phyloP scores from a whole-genome alignment of 2,113 vertebrate genomes.

The Todiramphus chloris region DNA sequence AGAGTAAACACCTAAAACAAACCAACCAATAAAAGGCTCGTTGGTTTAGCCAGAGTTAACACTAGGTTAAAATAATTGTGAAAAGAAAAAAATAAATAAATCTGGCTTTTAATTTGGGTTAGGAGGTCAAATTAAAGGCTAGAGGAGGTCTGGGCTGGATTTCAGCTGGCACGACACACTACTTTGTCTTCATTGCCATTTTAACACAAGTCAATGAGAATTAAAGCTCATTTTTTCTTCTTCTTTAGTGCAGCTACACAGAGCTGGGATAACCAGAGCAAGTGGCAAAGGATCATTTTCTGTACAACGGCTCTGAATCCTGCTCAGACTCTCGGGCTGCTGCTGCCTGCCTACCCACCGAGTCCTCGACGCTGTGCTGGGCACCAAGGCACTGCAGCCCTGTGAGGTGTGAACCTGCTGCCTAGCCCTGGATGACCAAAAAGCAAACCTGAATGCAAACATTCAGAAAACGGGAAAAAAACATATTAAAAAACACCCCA shows the following conservation, averaged over 20 bases:
- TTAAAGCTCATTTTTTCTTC: background rate
- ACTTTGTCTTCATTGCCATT: conserved; percentile 2
- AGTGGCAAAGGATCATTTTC: background rate
- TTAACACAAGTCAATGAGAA: background rate
- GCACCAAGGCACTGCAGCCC: background rate
- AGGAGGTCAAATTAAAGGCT: conserved; percentile 46
- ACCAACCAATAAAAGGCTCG: conserved; percentile 11
- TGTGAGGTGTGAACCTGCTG: rapidly evolving
- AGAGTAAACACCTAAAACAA: conserved; percentile 38
- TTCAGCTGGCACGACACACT: conserved; percentile 4
- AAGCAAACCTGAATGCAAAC: rapidly evolving
- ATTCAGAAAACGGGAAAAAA: background rate
- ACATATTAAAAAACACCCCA: background rate
- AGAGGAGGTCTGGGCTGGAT: conserved; percentile 11
- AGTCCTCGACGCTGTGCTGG: rapidly evolving
- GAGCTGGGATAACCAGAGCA: background rate
- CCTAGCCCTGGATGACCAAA: background rate
- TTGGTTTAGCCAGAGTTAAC: conserved; percentile 35
- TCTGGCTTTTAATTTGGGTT: conserved; percentile 38
- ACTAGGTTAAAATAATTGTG: conserved; percentile 44
- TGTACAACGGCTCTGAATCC: background rate
- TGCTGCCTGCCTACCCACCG: background rate
- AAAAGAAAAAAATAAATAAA: background rate
- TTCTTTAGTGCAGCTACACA: background rate
- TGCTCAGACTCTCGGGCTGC: background rate